Base-by-base conservation (phyloP, 2,113 vertebrate species). In the Erythrolamprus reginae region DNA sequence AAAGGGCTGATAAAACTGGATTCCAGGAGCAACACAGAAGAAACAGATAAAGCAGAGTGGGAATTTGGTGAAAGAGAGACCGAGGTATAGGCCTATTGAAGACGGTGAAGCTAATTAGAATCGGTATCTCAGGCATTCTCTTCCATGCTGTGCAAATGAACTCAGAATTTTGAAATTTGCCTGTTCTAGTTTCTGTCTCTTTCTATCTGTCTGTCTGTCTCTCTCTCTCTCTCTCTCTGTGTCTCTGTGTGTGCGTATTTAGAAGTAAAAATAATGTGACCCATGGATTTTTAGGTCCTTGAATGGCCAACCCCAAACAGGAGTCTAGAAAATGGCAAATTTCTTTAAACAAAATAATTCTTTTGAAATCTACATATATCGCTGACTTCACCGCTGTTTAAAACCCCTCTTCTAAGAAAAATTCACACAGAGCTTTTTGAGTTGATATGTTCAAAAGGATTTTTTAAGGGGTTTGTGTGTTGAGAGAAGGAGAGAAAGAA, bases 61-160 rank as follows among this genome's bases (percentile, higher is more conserved):
- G 97, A 97, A 97, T 97, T 58, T 95, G 96, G 96, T 96, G 96
- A 96, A 91, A 96, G 96, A 97, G 96, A 96, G 96, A 94, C 95
- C 97, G 96, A 96, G 97, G 94, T 96, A 93, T 92, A 94, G 94
- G 93, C 95, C 95, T 96, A 97, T 97, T 97, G 96, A 98, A 97
- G 96, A 82, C 87, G 95, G 95, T 93, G 95, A 93, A 97, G 95
- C 97, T 98, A 98, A 98, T 98, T 98, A 97, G 97, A 97, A 97
- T 97, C 95, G 93, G 97, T 97, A 97, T 96, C 96, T 97, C 96
- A 97, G 97, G 96, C 95, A 97, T 97, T 96, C 96, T 94, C 96
- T 96, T 96, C 88, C 97, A 97, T 96, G 97, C 97, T 97, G 97
- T 95, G 97, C 96, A 97, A 97, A 97, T 98, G 97, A 98, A 96